phyloP scores from a whole-genome alignment of 2,797 vertebrate genomes.

The Cirrhinus mrigala region DNA sequence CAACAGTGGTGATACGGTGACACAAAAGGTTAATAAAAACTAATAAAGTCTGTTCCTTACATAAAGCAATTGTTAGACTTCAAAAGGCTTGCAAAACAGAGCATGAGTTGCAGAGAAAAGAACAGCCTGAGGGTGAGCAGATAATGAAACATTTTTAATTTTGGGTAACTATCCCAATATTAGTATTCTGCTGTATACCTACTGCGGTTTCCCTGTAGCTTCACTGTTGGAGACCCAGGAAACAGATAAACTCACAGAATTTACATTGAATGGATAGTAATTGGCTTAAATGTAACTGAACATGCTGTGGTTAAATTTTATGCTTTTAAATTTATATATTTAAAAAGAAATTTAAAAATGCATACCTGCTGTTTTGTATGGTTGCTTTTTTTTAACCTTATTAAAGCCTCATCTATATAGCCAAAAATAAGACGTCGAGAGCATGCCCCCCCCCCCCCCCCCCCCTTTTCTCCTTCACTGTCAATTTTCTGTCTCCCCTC shows the following conservation, averaged over 20 bases:
- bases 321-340: not conserved
- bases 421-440: not conserved
- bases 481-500: conserved; percentile 44
- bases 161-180: not conserved
- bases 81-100: not conserved
- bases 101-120: not conserved
- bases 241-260: not conserved
- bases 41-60: not conserved
- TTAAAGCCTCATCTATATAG: not conserved
- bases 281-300: not conserved
- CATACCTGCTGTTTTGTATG: not conserved
- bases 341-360: not conserved
- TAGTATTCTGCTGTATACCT: not conserved
- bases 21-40: conserved; percentile 2
- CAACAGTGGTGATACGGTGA: not conserved
- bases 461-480: conserved; percentile 6
- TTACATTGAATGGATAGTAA: not conserved
- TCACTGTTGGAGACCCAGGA: not conserved
- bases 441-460: too few relatives aligned
- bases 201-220: not conserved
- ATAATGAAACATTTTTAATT: conserved; percentile 20
- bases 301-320: not conserved
- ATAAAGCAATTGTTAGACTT: not conserved
- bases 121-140: not conserved
- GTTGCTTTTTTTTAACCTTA: not conserved